phyloP scores from a whole-genome alignment of 2,888 invertebrate genomes.

The Orthosia gothica region DNA sequence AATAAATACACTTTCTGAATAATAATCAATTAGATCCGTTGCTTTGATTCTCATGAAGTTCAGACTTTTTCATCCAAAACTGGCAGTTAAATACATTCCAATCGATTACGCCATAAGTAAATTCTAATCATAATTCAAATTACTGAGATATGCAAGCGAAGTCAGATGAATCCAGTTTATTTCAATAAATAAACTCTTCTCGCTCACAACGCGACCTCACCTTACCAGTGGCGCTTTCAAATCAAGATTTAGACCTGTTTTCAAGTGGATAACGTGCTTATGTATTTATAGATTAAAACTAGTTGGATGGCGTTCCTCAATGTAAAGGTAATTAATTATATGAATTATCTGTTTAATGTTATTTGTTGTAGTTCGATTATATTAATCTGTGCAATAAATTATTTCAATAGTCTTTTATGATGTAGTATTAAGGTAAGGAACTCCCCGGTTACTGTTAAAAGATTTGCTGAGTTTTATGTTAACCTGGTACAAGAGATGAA shows the following conservation, averaged over 20 bases:
- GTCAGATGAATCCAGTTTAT: neutral
- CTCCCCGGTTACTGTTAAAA: neutral
- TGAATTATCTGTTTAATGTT: conserved; percentile 32
- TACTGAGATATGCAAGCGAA: neutral
- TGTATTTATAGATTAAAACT: conserved; percentile 53
- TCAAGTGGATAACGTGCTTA: conserved; percentile 45
- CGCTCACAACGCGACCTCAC: conserved; percentile 33
- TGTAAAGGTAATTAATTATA: conserved; percentile 42
- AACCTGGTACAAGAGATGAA: neutral
- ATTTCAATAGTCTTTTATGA: conserved; percentile 20
- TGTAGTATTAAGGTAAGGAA: neutral
- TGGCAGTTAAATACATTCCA: no score
- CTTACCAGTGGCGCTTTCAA: conserved; percentile 56
- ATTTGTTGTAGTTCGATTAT: conserved; percentile 24
- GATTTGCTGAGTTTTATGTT: neutral
- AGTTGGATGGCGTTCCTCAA: conserved; percentile 28
- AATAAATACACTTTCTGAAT: no score
- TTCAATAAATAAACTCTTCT: neutral
- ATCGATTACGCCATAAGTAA: no score
- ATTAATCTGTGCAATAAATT: conserved; percentile 17
- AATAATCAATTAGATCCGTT: no score
- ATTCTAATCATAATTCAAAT: neutral
- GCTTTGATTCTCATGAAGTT: no score
- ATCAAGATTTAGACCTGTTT: conserved; percentile 68
- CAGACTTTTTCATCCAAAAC: no score